These are phyloP conservation scores for Scolopax rusticola DNA, from an alignment of 2,797 vertebrate genomes.

Conservation along the genomic window DNA sequence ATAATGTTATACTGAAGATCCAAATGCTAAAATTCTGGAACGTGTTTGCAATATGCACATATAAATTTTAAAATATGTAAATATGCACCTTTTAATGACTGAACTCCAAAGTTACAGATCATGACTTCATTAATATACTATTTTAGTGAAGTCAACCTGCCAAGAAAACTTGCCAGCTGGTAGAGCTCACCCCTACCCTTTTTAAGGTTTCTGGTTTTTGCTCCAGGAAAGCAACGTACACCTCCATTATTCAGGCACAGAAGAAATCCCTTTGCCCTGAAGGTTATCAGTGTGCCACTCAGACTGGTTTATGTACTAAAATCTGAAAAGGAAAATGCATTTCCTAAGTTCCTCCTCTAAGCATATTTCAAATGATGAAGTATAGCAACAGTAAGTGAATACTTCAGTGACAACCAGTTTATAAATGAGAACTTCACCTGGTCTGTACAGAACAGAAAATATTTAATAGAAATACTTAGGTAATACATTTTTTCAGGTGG, in stretches of 20 bases:
- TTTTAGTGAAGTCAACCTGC: background rate
- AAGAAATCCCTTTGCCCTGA: constrained; percentile 12
- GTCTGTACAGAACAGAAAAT: background rate
- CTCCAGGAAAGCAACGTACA: background rate
- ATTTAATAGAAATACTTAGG: background rate
- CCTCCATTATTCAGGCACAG: background rate
- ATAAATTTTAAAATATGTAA: background rate
- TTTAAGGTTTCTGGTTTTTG: background rate
- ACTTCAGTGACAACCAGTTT: background rate
- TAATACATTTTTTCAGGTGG: constrained; percentile 14
- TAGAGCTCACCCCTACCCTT: background rate
- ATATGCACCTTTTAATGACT: background rate
- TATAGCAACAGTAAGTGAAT: background rate
- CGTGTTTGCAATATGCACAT: background rate
- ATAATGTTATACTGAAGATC: background rate
- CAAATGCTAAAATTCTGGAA: background rate
- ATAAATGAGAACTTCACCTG: background rate
- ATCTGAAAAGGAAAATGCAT: constrained; percentile 12
- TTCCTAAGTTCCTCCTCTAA: constrained; percentile 4
- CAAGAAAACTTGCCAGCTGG: background rate
- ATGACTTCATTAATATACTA: background rate
- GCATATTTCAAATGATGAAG: background rate
- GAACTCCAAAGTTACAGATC: background rate
- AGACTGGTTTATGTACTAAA: background rate
- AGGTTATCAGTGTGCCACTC: background rate